Conservation (phyloP, 2,113 vertebrate genomes). For the Perccottus glenii region DNA sequence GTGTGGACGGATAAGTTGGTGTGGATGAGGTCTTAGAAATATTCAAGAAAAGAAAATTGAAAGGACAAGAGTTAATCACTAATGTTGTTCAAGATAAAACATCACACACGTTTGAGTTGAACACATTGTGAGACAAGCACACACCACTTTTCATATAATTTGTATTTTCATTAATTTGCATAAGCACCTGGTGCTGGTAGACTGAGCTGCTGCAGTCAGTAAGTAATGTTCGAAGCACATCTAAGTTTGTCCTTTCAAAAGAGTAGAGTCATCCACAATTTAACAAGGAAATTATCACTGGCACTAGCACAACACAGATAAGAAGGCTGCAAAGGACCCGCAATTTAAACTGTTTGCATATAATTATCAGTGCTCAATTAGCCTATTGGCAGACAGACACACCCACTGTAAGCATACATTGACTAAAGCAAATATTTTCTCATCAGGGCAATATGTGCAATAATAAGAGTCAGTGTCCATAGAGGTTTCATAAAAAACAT, state of each 20-base stretch:
- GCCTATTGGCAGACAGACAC: neutral
- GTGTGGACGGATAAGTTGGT: too few relatives aligned
- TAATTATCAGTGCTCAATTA: slow-evolving; percentile 10
- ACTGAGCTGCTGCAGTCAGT: neutral
- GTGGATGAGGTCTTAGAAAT: too few relatives aligned
- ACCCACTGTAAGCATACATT: neutral
- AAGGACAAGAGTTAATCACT: neutral
- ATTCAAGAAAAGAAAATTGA: neutral
- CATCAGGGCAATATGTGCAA: neutral
- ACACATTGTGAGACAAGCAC: slow-evolving; percentile 14
- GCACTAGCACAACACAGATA: slow-evolving; percentile 19
- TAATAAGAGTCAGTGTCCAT: neutral
- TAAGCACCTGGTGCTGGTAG: slow-evolving; percentile 45
- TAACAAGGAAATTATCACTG: slow-evolving; percentile 35
- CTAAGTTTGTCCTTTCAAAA: neutral
- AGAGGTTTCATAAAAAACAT: too few relatives aligned
- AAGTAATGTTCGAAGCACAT: neutral
- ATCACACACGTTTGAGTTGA: neutral
- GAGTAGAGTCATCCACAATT: slow-evolving; percentile 4
- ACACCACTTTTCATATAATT: slow-evolving; percentile 62
- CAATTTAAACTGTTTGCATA: neutral
- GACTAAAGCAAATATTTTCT: slow-evolving; percentile 1
- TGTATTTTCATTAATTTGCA: slow-evolving; percentile 76
- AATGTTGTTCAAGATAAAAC: slow-evolving; percentile 12
- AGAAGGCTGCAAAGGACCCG: neutral